Base-by-base conservation (phyloP, 2,888 invertebrate species). In the Chymomyza amoena region DNA sequence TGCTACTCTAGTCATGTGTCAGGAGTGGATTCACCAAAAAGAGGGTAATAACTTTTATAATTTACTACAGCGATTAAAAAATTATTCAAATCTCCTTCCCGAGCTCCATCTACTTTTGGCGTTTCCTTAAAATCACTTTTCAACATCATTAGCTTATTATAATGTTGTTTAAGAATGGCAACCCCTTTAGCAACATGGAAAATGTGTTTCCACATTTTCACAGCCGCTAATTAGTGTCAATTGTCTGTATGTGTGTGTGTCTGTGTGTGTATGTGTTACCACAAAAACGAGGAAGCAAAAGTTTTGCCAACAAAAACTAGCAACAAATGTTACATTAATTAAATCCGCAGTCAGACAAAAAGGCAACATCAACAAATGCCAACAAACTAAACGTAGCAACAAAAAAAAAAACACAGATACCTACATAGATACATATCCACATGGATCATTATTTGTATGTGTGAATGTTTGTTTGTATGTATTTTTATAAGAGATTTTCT, bases 151-250 rank as follows among this genome's bases (percentile, higher is more conserved):
- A 63, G 69, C 62, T 25, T 64, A 70, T 66, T 69, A 70, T 62
- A 73, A 61, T 70, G 62, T 20, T 68, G 56, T 59, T 65, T 66
- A 39, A 45, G 39, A 45, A 65, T 54, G 18, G n/a, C 59, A 61
- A 69, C 59, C 25, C 80, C 61, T 71, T 62, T 69, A 71, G 66
- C 61, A 66, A 74, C 69, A 66, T 68, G 71, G 54, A 73, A 57
- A 39, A 39, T 61, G 64, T 68, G 66, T 39, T 64, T 77, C 61
- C 60, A 18, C 65, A 54, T 66, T 73, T 32, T 59, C 72, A 73
- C 81, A 75, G 67, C n/a, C 74, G 68, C 77, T 80, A 83, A 84
- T 85, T 81, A 85, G 80, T 73, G 70, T 16, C 13, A 13, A 45
- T 45, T 45, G 39, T 45, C 3, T 45, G 39, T 6, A 9, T 9